Evolutionary conservation across 2,113 vertebrate genomes (phyloP).

Genomic region (Steatornis caripensis): DNA sequence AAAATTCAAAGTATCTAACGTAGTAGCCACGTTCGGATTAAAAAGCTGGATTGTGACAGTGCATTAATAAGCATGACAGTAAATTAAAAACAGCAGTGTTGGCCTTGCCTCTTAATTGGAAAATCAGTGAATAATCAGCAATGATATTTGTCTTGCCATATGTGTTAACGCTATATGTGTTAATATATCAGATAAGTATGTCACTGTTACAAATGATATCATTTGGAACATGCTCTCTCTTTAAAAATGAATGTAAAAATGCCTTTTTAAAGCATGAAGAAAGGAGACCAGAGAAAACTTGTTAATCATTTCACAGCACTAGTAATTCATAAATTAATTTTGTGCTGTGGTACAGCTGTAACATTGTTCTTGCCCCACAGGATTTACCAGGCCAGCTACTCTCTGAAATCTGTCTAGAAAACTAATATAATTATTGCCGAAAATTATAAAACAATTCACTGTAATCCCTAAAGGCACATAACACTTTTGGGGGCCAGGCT

Average conservation of each 20-base stretch:
- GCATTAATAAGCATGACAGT: not conserved
- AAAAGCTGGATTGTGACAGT: not conserved
- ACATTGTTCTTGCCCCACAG: not conserved
- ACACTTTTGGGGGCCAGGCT: not conserved
- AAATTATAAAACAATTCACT: not conserved
- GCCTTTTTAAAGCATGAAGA: not conserved
- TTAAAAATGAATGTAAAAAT: not conserved
- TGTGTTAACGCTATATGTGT: not conserved
- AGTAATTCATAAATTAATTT: not conserved
- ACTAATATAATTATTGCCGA: not conserved
- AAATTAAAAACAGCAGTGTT: not conserved
- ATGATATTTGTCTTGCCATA: not conserved
- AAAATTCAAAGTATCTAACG: not conserved
- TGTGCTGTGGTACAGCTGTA: not conserved
- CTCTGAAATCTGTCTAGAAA: not conserved
- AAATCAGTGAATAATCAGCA: not conserved
- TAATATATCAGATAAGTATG: not conserved
- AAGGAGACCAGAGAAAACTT: not conserved
- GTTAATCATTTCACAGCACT: not conserved
- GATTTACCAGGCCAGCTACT: not conserved
- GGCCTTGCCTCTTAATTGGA: not conserved
- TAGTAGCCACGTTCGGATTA: not conserved
- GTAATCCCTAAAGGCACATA: not conserved
- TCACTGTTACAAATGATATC: rapidly evolving
- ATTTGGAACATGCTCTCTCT: not conserved